Evolutionary conservation across 2,113 vertebrate species (phyloP), one percentile per base, ranked within the genome.

Genomic region (Leptosomus discolor): DNA sequence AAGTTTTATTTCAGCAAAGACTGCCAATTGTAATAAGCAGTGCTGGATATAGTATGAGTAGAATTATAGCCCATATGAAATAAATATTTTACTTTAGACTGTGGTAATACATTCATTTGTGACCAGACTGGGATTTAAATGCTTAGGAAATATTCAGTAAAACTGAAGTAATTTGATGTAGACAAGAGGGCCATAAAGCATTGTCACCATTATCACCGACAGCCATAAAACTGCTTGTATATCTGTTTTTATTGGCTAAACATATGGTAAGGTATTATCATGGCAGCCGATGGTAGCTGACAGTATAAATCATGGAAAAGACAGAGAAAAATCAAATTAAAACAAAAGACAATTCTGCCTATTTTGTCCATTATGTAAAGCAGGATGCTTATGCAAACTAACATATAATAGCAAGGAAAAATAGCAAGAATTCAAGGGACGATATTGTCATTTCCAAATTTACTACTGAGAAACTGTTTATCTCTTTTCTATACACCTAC

Each of bases 401-500:
- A 81, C 50, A 80, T 80, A 94, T 92, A 96, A 97, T 77, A 93
- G 92, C 92, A 96, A 93, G 73, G 95, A 94, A 96, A 94, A 95
- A 83, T 46, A 96, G 3, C 12, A 91, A 98, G 97, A 98, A 98
- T 98, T 98, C 98, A 98, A 96, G 83, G 69, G 37, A 90, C 15
- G 2, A 48, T 65, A 34, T 19, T 39, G 19, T 45, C 8, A 46
- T 88, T 78, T 63, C 27, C 46, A 73, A 56, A 78, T 67, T 69
- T 64, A 12, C 51, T 51, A 4, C 1, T 56, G 37, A 85, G 6
- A 60, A 74, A 50, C 3, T 21, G 11, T 56, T 37, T 65, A 12
- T 57, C 8, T 74, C 17, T 75, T 74, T 92, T 53, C 11, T 22
- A 30, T 41, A 45, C 2, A 48, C 1, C 15, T 46, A 10, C 3